Percentiles rank a stretch among this genome's conserved stretches.
phyloP scores from a whole-genome alignment of 1,140 invertebrate genomes.

The Chionoecetes opilio region DNA sequence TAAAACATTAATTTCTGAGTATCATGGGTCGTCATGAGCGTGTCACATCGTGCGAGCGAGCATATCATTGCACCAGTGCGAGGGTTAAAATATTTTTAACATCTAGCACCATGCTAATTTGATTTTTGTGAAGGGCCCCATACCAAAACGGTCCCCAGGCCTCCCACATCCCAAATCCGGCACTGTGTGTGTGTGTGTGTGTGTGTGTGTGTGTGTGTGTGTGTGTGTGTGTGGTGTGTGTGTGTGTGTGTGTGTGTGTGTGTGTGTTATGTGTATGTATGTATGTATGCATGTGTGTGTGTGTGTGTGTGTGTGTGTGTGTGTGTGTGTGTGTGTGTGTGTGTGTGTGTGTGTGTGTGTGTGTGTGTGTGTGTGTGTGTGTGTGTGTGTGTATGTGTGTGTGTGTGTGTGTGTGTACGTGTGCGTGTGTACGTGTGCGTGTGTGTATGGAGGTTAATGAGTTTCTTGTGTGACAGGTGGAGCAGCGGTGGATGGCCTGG shows the following conservation, averaged over 20 bases:
- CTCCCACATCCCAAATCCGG: conserved; percentile 13
- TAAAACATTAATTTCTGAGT: too few species aligned
- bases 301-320: conserved; percentile 21
- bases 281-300: conserved; percentile 20
- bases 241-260: conserved; percentile 41
- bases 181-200: conserved; percentile 40
- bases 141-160: too few species aligned
- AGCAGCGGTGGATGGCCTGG: conserved; percentile 44
- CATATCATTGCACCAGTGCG: too few species aligned
- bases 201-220: conserved; percentile 15
- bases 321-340: conserved; percentile 18
- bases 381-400: conserved; percentile 36
- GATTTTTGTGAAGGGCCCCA: too few species aligned
- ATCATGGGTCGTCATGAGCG: too few species aligned
- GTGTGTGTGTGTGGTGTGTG: conserved; percentile 22
- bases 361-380: conserved; percentile 33
- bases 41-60: too few species aligned
- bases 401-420: conserved; percentile 33
- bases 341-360: conserved; percentile 24
- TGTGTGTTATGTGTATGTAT: too few species aligned
- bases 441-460: background rate
- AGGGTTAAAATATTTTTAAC: too few species aligned
- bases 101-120: too few species aligned
- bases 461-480: conserved; percentile 29
- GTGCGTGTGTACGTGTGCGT: conserved; percentile 21